Base-by-base conservation (phyloP, 2,113 vertebrate species). In the Trichomycterus rosablanca region DNA sequence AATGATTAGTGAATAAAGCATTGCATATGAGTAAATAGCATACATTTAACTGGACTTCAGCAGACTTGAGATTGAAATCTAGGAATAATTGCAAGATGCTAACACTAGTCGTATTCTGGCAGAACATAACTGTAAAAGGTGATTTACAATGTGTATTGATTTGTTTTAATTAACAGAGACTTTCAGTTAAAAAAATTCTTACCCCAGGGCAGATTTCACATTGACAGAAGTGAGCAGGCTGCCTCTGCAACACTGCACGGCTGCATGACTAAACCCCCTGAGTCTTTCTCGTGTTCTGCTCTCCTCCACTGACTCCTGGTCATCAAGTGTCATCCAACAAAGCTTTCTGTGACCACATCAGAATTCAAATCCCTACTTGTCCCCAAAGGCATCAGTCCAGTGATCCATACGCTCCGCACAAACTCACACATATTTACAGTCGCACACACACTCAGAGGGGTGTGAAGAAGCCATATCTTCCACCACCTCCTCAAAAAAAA, bases 311-410 rank as follows among this genome's bases (percentile, higher is more conserved):
- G 61, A 66, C 57, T 66, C 54, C 58, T 59, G 51, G 63, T 74
- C 64, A 66, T 72, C 49, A 68, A 68, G 71, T 76, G 68, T 70
- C 70, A 73, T 35, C 49, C 63, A 24, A 51, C 37, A 34, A 37
- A 66, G 40, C 26, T 24, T 67, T 73, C 20, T 62, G 40, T 61
- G 61, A 67, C 55, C 63, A 60, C 63, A 61, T 66, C 72, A 66
- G 54, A 74, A 67, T 74, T 63, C 53, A 66, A 66, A 63, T 67
- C 68, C 52, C 30, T 52, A 23, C 60, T 16, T 18, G 57, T 19
- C 48, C 59, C 61, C 54, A 39, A 16, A 44, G 67, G 67, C 62
- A 58, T 68, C 37, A 14, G 40, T 52, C 52, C 9, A 54, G 42
- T 44, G 51, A 45, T 64, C 62, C 52, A 56, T 65, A 65, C 56